Conservation (phyloP, 1,140 invertebrate species). For the Lordiphosa mommai region DNA sequence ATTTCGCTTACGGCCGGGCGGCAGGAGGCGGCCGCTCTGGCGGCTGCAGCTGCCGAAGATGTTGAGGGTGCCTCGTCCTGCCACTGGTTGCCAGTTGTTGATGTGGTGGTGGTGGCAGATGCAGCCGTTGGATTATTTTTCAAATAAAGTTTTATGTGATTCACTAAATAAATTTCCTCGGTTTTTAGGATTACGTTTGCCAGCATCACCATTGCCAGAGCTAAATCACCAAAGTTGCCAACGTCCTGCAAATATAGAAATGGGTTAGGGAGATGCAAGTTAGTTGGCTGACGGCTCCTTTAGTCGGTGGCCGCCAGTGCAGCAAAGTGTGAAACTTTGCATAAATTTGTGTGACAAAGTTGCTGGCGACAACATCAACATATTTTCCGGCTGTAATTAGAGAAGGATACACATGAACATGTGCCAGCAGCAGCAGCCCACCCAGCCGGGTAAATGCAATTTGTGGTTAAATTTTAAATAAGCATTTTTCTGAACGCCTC, state of each 20-base stretch:
- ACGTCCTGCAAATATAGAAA: conserved; percentile 52
- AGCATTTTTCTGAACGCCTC: conserved; percentile 24
- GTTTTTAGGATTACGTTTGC: conserved; percentile 77
- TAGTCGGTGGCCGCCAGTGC: conserved; percentile 47
- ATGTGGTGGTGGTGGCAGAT: conserved; percentile 8
- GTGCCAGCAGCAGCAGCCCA: too few relatives aligned
- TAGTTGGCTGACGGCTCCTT: conserved; percentile 34
- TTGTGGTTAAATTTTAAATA: conserved; percentile 52
- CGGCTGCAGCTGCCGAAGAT: conserved; percentile 68
- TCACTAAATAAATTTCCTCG: conserved; percentile 80
- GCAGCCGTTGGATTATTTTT: conserved; percentile 73
- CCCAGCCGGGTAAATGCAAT: conserved; percentile 34
- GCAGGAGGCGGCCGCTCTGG: conserved; percentile 40
- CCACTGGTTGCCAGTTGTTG: conserved; percentile 18
- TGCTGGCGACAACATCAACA: conserved; percentile 62
- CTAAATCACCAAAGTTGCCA: conserved; percentile 77
- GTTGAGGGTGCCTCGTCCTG: conserved; percentile 67
- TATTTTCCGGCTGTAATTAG: conserved; percentile 71
- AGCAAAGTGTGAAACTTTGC: conserved; percentile 71
- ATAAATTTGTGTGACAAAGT: conserved; percentile 70
- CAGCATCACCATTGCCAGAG: conserved; percentile 73
- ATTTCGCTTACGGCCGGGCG: conserved; percentile 62
- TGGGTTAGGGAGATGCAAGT: conserved; percentile 14
- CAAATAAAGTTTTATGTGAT: conserved; percentile 80
- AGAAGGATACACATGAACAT: conserved; percentile 26